These are phyloP conservation scores for Drosophila subpulchrella DNA, from an alignment of 1,140 invertebrate species.

Conservation along the genomic window DNA sequence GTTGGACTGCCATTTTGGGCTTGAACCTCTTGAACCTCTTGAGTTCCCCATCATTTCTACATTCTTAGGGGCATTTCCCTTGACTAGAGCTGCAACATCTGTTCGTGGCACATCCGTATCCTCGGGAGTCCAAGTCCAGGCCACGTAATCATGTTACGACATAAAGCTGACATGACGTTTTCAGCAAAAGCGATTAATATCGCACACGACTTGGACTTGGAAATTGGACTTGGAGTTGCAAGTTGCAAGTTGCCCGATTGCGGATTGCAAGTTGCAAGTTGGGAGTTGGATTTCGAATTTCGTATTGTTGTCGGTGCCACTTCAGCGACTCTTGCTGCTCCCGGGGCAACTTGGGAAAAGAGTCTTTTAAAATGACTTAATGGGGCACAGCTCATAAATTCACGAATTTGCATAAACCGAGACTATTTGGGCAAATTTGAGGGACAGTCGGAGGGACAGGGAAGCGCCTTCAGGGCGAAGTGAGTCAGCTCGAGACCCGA, in stretches of 20 bases:
- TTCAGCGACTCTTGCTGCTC: constrained; percentile 27
- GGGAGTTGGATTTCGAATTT: constrained; percentile 48
- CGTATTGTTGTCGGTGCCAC: constrained; percentile 57
- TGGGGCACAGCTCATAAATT: constrained; percentile 83
- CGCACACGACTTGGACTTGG: constrained; percentile 67
- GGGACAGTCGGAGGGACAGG: constrained; percentile 50
- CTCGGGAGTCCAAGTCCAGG: constrained; percentile 24
- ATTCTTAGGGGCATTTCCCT: not conserved
- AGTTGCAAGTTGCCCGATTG: too few relatives aligned
- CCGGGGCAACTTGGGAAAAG: constrained; percentile 44
- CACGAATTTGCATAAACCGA: constrained; percentile 80
- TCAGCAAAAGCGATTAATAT: constrained; percentile 83
- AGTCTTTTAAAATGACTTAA: constrained; percentile 83
- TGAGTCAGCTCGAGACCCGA: constrained; percentile 49
- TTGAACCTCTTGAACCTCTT: not conserved
- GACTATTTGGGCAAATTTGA: constrained; percentile 55
- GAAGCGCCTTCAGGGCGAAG: constrained; percentile 65
- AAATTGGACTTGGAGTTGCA: constrained; percentile 25
- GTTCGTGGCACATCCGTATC: constrained; percentile 40
- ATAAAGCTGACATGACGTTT: constrained; percentile 83
- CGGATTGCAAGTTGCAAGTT: constrained; percentile 28
- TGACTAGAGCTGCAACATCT: constrained; percentile 31
- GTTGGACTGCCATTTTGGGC: not conserved
- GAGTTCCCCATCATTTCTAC: not conserved
- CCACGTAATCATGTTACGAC: constrained; percentile 82